These are phyloP conservation scores for Lepilemur ruficaudatus DNA, from an alignment of 2,797 vertebrate species.

Conservation along the genomic window DNA sequence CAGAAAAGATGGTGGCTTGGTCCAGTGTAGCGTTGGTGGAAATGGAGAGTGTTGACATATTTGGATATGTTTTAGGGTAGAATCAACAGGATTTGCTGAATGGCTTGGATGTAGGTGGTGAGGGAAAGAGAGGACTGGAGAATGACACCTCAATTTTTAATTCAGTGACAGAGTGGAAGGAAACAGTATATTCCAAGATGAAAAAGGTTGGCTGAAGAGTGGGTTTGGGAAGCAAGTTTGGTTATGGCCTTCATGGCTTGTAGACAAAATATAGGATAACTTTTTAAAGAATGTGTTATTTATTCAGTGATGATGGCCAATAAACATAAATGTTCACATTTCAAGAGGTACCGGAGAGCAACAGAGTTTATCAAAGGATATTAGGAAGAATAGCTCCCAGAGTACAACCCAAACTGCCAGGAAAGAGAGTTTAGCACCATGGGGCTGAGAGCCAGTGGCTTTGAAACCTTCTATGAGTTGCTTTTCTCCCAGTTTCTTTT, in stretches of 20 bases:
- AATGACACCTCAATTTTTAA: not conserved
- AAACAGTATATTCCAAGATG: not conserved
- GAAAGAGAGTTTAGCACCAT: not conserved
- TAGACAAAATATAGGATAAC: not conserved
- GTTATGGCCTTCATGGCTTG: not conserved
- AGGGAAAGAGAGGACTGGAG: not conserved
- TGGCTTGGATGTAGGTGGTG: not conserved
- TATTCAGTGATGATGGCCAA: not conserved
- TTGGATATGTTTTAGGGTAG: not conserved
- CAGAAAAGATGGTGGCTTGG: not conserved
- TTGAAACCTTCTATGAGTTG: not conserved
- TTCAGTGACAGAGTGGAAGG: not conserved
- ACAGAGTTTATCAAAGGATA: not conserved
- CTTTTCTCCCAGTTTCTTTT: not conserved
- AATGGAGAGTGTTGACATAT: not conserved
- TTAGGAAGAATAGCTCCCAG: not conserved
- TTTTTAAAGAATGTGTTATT: not conserved
- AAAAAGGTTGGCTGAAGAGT: not conserved
- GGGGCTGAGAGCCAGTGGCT: not conserved
- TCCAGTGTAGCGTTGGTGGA: not conserved
- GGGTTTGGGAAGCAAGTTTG: not conserved
- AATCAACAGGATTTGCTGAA: not conserved
- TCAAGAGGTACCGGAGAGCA: not conserved
- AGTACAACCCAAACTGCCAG: not conserved
- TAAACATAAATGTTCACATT: not conserved